phyloP scores from a whole-genome alignment of 2,888 invertebrate genomes.

The Drosophila differens region DNA sequence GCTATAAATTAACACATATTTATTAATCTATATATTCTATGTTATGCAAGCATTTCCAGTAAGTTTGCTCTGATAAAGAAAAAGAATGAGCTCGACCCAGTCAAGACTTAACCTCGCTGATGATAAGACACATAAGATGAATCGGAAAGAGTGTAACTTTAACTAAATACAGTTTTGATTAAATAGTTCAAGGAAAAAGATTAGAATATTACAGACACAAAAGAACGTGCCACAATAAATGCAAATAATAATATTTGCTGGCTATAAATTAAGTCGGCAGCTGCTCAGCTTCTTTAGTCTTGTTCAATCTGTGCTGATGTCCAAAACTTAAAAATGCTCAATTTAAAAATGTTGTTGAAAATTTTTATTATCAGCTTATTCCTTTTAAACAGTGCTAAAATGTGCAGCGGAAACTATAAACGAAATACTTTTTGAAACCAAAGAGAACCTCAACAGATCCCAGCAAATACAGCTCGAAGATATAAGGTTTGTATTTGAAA shows the following conservation, averaged over 20 bases:
- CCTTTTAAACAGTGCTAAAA: background rate
- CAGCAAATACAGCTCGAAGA: background rate
- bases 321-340: background rate
- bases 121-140: background rate
- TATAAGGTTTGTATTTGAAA: conserved; percentile 18
- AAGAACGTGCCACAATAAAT: background rate
- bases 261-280: conserved; percentile 5
- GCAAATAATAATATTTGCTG: background rate
- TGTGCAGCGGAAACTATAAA: background rate
- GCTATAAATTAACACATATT: background rate
- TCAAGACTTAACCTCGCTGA: background rate
- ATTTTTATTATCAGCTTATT: background rate
- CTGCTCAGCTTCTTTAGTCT: conserved; percentile 10
- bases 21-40: background rate
- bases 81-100: background rate
- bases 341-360: background rate
- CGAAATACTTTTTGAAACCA: background rate
- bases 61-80: background rate
- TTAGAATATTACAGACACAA: background rate
- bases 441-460: background rate
- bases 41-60: background rate
- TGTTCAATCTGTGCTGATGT: background rate
- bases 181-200: background rate
- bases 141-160: background rate
- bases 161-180: background rate